Base-by-base conservation (phyloP, 1,140 invertebrate genomes). In the Lerema accius region DNA sequence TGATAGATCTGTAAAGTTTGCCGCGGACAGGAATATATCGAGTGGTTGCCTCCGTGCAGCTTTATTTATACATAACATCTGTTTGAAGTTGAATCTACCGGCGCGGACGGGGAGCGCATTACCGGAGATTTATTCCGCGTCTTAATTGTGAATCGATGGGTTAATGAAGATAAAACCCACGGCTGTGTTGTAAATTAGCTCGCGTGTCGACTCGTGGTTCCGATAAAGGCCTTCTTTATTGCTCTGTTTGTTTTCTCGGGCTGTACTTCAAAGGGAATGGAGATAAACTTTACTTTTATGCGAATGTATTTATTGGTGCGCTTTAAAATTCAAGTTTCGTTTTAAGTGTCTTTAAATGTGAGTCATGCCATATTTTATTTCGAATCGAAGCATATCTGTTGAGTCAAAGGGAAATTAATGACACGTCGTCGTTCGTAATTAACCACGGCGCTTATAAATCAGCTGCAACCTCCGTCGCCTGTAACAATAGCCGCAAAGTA, bases 81-180 rank as follows among this genome's bases (percentile, higher is more conserved):
- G 86, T 90, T 90, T 86, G 86, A 86, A 90, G 86, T 85, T 71
- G 87, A 84, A 89, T 86, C 81, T 82, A 86, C 80, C 86, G 84
- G 84, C 84, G 84, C 78, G 82, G 84, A 82, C 84, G 80, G 80
- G 78, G 81, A 84, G 84, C 82, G 79, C 85, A 90, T 89, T 89
- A 89, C 88, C 70, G 80, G 80, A 89, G 86, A 89, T 90, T 90
- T 90, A 90, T 90, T 84, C 86, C 78, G 78, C 86, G 88, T 90
- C 88, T 90, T 90, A 90, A 90, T 90, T 90, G 88, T 88, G 88
- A 89, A 90, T 90, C 86, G 88, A 90, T 90, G 86, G 88, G 85
- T 89, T 90, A 90, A 90, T 90, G 88, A 90, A 90, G 88, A 90
- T 90, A 90, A 90, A 90, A 90, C 85, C 81, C 77, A 82, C 82